Evolutionary conservation across 2,888 invertebrate species (phyloP), one percentile per base, ranked within the genome.

Genomic region (Apamea monoglypha): DNA sequence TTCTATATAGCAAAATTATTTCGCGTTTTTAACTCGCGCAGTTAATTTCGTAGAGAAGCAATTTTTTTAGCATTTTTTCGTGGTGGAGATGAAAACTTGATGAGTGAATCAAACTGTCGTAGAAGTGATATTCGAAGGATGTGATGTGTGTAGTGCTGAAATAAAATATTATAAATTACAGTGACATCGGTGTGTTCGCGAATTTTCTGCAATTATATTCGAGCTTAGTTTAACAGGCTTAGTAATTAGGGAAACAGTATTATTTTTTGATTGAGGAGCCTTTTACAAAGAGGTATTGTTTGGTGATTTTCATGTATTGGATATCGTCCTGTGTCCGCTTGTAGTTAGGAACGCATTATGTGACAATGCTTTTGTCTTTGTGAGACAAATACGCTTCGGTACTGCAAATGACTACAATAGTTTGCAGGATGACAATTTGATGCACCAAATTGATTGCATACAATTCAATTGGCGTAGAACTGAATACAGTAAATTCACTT

Each of bases 291-390:
- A 96, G 96, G 96, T 96, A 96, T 92, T 89, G 91, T 94, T 93
- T 92, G 93, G 93, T 92, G 91, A 91, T 94, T 94, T 95, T 95
- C 91, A 92, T 95, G 95, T 96, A 94, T 96, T 96, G 96, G 96
- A 94, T 96, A 95, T 96, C 95, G 95, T 95, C 93, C 92, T 95
- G 94, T 95, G 95, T 91, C 90, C 91, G 95, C 95, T 96, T 95
- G 95, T 96, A 95, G 95, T 94, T 95, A 94, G 93, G 94, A 88
- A 80, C 87, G 94, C 94, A 92, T 91, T 89, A 88, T 92, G 93
- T 94, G 93, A 92, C 88, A 90, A 90, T 89, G 96, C 96, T 96
- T 95, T 92, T 94, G 95, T 96, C 95, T 93, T 91, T 94, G 93
- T 93, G 91, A 86, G 93, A 93, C 92, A 93, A 92, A 92, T 89